Conservation (phyloP, 2,797 vertebrate genomes). For the Centropyge bicolor region DNA sequence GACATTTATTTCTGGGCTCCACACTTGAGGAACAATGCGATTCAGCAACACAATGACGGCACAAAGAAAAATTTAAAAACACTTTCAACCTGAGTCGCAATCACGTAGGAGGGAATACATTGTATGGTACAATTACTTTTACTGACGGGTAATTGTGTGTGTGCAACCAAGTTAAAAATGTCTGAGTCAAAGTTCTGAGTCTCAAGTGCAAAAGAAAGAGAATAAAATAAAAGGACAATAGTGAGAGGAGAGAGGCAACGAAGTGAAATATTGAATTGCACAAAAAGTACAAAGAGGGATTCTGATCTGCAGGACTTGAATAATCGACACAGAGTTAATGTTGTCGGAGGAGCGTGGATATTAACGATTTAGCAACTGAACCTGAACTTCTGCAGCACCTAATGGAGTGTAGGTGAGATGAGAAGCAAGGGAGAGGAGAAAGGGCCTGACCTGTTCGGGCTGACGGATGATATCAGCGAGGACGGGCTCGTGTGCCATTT, state of each 20-base stretch:
- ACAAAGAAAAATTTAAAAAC: not conserved
- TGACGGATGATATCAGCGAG: conserved; percentile 32
- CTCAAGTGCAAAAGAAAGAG: conserved; percentile 25
- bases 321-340: conserved; percentile 32
- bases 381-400: conserved; percentile 26
- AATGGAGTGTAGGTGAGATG: conserved; percentile 38
- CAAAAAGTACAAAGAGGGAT: conserved; percentile 33
- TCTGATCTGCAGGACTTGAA: conserved; percentile 39
- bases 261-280: conserved; percentile 43
- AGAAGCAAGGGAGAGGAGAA: conserved; percentile 14
- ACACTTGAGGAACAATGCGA: not conserved
- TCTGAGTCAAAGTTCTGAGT: conserved; percentile 34
- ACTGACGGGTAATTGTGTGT: conserved; percentile 16
- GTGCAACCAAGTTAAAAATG: conserved; percentile 35
- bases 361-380: conserved; percentile 36
- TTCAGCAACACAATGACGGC: not conserved
- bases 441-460: conserved; percentile 30
- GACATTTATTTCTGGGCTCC: not conserved
- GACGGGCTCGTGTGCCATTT: conserved; percentile 8
- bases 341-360: not conserved
- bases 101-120: not conserved
- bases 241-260: conserved; percentile 23
- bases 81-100: not conserved
- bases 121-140: conserved; percentile 22
- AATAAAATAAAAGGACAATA: conserved; percentile 25